Evolutionary conservation across 2,113 vertebrate genomes (phyloP).

Genomic region (Athene noctua): DNA sequence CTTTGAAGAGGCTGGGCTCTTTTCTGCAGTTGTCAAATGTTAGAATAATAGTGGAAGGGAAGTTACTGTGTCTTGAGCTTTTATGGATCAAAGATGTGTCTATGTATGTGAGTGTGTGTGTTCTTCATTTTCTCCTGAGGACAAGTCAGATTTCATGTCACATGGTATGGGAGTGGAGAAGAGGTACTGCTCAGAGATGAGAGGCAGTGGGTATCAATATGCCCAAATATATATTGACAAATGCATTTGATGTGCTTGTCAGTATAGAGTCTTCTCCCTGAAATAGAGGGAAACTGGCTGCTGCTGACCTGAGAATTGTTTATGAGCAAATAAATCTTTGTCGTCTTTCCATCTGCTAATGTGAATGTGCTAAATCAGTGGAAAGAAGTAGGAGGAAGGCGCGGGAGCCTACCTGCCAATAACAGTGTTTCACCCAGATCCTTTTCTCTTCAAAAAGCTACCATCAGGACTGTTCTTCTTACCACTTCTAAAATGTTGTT

Average conservation of each 20-base stretch:
- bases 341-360: background rate
- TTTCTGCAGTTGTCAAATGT: background rate
- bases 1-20: background rate
- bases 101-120: background rate
- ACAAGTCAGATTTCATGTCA: background rate
- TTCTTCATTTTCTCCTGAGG: background rate
- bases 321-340: slow-evolving; percentile 32
- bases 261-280: background rate
- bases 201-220: background rate
- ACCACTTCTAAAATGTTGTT: background rate
- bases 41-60: background rate
- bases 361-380: background rate
- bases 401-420: background rate
- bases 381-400: background rate
- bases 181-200: background rate
- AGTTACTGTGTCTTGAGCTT: background rate
- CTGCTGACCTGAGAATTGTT: slow-evolving; percentile 15
- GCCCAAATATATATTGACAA: background rate
- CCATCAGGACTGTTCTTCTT: background rate
- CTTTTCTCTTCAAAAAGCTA: background rate
- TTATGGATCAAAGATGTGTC: background rate
- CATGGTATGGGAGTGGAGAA: background rate
- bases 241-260: background rate
- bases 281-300: background rate
- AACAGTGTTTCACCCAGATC: background rate